Evolutionary conservation across 2,797 vertebrate species (phyloP).

Genomic region (Odontamblyopus lacepedii): DNA sequence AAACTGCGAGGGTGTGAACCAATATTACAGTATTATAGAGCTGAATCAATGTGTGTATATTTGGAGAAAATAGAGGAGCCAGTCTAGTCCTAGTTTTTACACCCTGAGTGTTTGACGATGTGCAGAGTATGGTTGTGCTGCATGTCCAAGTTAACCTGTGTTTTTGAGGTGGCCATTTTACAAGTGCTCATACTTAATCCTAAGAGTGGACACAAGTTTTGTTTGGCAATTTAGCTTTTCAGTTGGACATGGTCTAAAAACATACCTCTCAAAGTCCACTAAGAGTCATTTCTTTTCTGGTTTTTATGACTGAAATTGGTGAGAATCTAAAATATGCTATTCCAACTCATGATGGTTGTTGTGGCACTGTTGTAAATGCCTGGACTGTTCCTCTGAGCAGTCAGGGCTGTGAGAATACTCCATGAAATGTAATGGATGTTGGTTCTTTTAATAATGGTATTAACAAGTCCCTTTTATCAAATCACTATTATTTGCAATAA

Average conservation of each 20-base stretch:
- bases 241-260: conserved; percentile 60
- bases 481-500: conserved; percentile 77
- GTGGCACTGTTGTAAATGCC: conserved; percentile 73
- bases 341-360: conserved; percentile 63
- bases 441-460: conserved; percentile 71
- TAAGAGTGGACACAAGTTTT: conserved; percentile 71
- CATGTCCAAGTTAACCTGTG: conserved; percentile 83
- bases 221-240: conserved; percentile 62
- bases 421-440: conserved; percentile 76
- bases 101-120: conserved; percentile 82
- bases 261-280: conserved; percentile 63
- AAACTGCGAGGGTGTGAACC: conserved; percentile 76
- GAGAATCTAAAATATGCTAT: conserved; percentile 60
- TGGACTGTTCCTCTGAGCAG: conserved; percentile 68
- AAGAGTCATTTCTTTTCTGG: conserved; percentile 57
- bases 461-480: conserved; percentile 73
- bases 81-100: conserved; percentile 82
- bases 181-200: conserved; percentile 76
- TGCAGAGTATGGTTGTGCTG: conserved; percentile 85
- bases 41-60: conserved; percentile 82
- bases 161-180: conserved; percentile 82
- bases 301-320: conserved; percentile 60
- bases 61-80: conserved; percentile 83
- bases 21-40: conserved; percentile 83
- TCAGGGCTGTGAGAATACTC: conserved; percentile 68